Conservation (phyloP, 92 coral and sea anemone genomes). For the Paragorgia papillata region DNA sequence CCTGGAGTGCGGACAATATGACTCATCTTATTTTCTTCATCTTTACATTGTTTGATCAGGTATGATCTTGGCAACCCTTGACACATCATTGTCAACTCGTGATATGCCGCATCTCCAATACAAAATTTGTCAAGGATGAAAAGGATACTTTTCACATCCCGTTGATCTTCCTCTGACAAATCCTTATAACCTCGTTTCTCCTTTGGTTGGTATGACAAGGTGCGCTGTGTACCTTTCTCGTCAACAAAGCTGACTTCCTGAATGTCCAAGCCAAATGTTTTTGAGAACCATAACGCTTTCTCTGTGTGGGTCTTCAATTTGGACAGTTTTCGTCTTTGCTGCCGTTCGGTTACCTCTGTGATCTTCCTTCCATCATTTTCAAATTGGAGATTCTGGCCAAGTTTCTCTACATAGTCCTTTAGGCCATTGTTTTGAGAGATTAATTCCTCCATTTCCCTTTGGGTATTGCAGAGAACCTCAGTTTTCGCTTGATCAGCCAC, state of each 20-base stretch:
- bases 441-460: background rate
- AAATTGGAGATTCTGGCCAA: slow-evolving; percentile 15
- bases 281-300: slow-evolving; percentile 73
- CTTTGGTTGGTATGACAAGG: slow-evolving; percentile 33
- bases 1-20: slow-evolving; percentile 37
- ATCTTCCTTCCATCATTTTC: background rate
- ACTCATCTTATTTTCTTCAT: slow-evolving; percentile 18
- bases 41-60: slow-evolving; percentile 37
- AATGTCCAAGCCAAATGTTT: slow-evolving; percentile 58
- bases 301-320: slow-evolving; percentile 61
- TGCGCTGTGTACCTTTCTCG: slow-evolving; percentile 10
- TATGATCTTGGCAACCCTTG: slow-evolving; percentile 53
- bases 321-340: slow-evolving; percentile 13
- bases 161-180: slow-evolving; percentile 54
- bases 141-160: slow-evolving; percentile 49
- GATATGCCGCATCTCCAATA: too few species aligned
- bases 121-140: slow-evolving; percentile 64
- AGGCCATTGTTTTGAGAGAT: background rate
- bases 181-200: slow-evolving; percentile 50
- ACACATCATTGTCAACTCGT: slow-evolving; percentile 61
- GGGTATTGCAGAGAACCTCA: slow-evolving; percentile 4
- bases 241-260: slow-evolving; percentile 33
- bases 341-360: slow-evolving; percentile 15
- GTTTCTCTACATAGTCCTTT: slow-evolving; percentile 24
- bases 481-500: slow-evolving; percentile 28